phyloP scores from a whole-genome alignment of 2,888 invertebrate genomes.

The Lapara coniferarum region DNA sequence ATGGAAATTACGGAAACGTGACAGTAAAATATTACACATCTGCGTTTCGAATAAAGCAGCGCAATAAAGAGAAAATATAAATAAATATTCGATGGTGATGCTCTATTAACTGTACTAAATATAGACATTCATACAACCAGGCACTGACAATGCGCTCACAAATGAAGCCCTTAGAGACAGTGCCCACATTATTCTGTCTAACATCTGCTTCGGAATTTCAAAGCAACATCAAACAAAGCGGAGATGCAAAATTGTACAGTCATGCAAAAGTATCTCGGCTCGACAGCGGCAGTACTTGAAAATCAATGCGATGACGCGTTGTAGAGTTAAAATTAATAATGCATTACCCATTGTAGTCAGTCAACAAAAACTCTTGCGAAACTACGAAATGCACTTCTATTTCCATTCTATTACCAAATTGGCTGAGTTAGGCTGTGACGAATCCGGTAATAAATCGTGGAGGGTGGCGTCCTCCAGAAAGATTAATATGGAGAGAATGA shows the following conservation, averaged over 20 bases:
- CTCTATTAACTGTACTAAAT: conserved; percentile 32
- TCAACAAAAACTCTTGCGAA: conserved; percentile 54
- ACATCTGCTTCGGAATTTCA: conserved; percentile 38
- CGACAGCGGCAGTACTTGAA: conserved; percentile 40
- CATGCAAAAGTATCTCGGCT: conserved; percentile 44
- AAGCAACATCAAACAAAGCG: conserved; percentile 35
- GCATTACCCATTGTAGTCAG: conserved; percentile 53
- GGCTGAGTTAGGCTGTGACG: conserved; percentile 63
- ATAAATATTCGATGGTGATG: conserved; percentile 15
- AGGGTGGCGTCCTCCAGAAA: conserved; percentile 43
- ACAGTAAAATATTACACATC: conserved; percentile 14
- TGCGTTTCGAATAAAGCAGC: conserved; percentile 10
- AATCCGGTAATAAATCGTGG: conserved; percentile 60
- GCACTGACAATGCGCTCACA: conserved; percentile 25
- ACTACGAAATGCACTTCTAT: conserved; percentile 50
- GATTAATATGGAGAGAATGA: conserved; percentile 68
- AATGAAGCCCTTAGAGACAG: conserved; percentile 38
- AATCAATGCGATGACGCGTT: conserved; percentile 51
- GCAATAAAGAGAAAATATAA: conserved; percentile 6
- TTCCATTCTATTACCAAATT: conserved; percentile 53
- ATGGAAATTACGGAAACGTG: conserved; percentile 22
- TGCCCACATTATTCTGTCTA: conserved; percentile 27
- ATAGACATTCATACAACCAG: conserved; percentile 30
- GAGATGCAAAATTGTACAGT: conserved; percentile 52
- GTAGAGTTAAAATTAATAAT: conserved; percentile 54